Base-by-base conservation (phyloP, 2,797 vertebrate genomes). In the Streptopelia turtur region DNA sequence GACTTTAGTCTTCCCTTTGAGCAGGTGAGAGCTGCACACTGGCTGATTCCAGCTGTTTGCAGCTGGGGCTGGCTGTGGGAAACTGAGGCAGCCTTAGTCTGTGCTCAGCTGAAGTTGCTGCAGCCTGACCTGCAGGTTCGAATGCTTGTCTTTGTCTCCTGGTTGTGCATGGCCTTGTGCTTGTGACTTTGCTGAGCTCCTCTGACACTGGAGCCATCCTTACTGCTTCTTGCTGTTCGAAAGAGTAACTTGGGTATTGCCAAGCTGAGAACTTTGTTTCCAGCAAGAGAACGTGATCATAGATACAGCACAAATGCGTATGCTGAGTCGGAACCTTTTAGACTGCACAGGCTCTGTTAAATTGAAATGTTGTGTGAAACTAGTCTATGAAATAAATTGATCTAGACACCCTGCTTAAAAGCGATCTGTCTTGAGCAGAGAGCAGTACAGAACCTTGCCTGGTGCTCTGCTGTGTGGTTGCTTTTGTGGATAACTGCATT, bases 11-110 rank as follows among this genome's bases (percentile, higher is more conserved):
- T 37, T 39, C 17, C 13, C 33, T 25, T 31, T 10, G 25, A 10
- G 63, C 4, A 30, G 1, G 22, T 14, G 12, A 10, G 30, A 11
- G 11, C 24, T 10, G 28, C n/a, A 55, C 5, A 1, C 7, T 10
- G 39, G 20, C 61, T 15, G 53, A 13, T 47, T 18, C 23, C 18
- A 79, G 35, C 47, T 1, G 1, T 2, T 61, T 37, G 49, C 24
- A 28, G 49, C 23, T 45, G 57, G 20, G 47, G 47, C 21, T 49
- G 47, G 47, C 23, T 22, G 47, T 49, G 47, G 43, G 18, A 45
- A 35, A 27, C 13, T 6, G 16, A 22, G 8, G 35, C 1, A 3
- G 28, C 18, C 43, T 13, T 5, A 27, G 43, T 10, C 14, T 20
- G 25, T 47, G 31, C 13, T 66, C 13, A 13, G 0, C 28, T 28